phyloP scores from a whole-genome alignment of 2,888 invertebrate species.

The Drosophila villosipedis region DNA sequence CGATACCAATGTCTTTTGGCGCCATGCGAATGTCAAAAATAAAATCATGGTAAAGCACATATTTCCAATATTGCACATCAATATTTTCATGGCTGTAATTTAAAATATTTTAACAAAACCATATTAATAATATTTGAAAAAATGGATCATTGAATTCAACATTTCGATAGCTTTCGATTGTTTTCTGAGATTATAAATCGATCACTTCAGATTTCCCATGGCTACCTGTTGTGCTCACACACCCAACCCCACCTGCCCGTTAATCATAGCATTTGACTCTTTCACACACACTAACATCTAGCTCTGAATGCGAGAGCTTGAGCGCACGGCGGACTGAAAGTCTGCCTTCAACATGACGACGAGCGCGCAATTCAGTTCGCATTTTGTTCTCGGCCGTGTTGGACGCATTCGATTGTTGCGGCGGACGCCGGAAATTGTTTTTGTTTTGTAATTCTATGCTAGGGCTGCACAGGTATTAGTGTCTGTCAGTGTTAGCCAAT shows the following conservation, averaged over 20 bases:
- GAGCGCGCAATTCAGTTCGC: constrained; percentile 69
- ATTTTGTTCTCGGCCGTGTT: constrained; percentile 75
- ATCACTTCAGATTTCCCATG: constrained; percentile 45
- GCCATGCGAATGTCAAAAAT: not conserved
- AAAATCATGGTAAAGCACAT: not conserved
- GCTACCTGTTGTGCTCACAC: constrained; percentile 58
- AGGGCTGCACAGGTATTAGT: constrained; percentile 56
- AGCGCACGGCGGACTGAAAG: constrained; percentile 53
- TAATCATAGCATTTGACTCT: constrained; percentile 49
- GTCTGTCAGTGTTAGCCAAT: constrained; percentile 65
- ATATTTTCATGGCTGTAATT: not conserved
- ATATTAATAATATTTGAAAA: not conserved
- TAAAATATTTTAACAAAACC: not conserved
- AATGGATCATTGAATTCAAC: not conserved
- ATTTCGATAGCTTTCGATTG: constrained; percentile 20
- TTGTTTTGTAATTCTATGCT: constrained; percentile 60
- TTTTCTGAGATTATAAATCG: constrained; percentile 32
- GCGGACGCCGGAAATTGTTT: constrained; percentile 46
- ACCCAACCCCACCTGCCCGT: constrained; percentile 37
- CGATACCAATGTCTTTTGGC: constrained; percentile 2
- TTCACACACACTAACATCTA: constrained; percentile 38
- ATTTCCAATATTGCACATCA: not conserved
- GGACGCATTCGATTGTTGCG: constrained; percentile 43
- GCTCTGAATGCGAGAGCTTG: constrained; percentile 47
- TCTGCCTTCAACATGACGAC: constrained; percentile 41